These are phyloP conservation scores for Heliconius eleuchia DNA, from an alignment of 1,140 invertebrate species.

Conservation along the genomic window DNA sequence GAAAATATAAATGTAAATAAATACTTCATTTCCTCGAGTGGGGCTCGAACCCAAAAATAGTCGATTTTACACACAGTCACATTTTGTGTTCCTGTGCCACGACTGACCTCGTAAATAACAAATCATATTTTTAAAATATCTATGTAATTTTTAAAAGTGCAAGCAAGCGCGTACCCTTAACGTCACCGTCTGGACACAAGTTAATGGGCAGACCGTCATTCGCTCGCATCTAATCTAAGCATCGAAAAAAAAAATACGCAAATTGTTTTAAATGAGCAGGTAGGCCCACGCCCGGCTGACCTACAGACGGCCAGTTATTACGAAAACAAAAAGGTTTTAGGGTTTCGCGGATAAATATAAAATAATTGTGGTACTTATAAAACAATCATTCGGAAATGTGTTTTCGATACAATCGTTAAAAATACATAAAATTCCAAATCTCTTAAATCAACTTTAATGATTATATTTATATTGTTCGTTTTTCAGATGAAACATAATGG, in stretches of 20 bases:
- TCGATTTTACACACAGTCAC: no score
- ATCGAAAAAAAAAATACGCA: constrained; percentile 60
- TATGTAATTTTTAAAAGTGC: constrained; percentile 9
- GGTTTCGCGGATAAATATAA: constrained; percentile 48
- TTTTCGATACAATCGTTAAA: constrained; percentile 43
- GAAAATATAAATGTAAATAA: no score
- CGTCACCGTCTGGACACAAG: constrained; percentile 54
- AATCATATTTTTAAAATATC: background rate
- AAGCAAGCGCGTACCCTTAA: constrained; percentile 40
- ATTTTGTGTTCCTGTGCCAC: no score
- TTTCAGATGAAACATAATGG: background rate
- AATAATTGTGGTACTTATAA: constrained; percentile 49
- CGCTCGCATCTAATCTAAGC: constrained; percentile 59
- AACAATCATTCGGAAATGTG: constrained; percentile 41
- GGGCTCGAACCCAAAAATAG: no score
- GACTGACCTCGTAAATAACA: no score
- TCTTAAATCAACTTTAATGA: constrained; percentile 17
- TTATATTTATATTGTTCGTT: constrained; percentile 2
- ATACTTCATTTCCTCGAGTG: no score
- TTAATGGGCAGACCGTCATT: constrained; percentile 66
- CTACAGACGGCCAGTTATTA: constrained; percentile 66
- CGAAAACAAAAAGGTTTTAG: constrained; percentile 56
- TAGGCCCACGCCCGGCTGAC: constrained; percentile 68
- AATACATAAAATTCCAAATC: constrained; percentile 36
- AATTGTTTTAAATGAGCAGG: constrained; percentile 79